phyloP scores from a whole-genome alignment of 2,888 invertebrate genomes.

The Epiblema foenella region DNA sequence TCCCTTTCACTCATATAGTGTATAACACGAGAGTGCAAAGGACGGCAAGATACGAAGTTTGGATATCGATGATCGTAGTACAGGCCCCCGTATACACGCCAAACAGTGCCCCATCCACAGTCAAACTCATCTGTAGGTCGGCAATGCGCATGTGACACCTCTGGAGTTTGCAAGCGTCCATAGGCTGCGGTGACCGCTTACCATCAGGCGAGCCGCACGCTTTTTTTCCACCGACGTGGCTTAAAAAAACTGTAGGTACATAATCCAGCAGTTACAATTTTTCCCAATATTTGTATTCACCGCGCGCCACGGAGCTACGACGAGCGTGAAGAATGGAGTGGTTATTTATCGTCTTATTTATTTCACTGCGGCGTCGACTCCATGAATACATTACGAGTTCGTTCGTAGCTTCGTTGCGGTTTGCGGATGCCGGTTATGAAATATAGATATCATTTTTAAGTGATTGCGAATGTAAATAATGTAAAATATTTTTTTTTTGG shows the following conservation, averaged over 20 bases:
- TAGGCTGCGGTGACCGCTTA: no score
- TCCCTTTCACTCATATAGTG: no score
- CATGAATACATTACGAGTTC: constrained; percentile 39
- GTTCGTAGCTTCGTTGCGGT: constrained; percentile 30
- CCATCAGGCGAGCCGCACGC: no score
- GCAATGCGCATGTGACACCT: no score
- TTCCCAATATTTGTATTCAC: constrained; percentile 35
- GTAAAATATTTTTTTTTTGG: background rate
- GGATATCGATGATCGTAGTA: no score
- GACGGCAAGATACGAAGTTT: no score
- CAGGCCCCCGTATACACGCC: no score
- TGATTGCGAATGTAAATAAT: background rate
- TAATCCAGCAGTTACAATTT: constrained; percentile 1
- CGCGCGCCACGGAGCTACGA: constrained; percentile 33
- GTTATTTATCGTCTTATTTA: constrained; percentile 43
- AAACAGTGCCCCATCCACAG: background rate
- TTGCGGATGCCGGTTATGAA: constrained; percentile 15
- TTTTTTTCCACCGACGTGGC: no score
- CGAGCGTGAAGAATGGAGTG: constrained; percentile 41
- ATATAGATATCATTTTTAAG: constrained; percentile 21
- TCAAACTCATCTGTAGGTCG: constrained; percentile 12
- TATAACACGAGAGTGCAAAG: no score
- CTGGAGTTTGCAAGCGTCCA: no score
- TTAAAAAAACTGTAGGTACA: no score
- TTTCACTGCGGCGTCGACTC: constrained; percentile 37